Evolutionary conservation across 2,888 invertebrate species (phyloP), one percentile per base, ranked within the genome.

Genomic region (Corbicula japonica): DNA sequence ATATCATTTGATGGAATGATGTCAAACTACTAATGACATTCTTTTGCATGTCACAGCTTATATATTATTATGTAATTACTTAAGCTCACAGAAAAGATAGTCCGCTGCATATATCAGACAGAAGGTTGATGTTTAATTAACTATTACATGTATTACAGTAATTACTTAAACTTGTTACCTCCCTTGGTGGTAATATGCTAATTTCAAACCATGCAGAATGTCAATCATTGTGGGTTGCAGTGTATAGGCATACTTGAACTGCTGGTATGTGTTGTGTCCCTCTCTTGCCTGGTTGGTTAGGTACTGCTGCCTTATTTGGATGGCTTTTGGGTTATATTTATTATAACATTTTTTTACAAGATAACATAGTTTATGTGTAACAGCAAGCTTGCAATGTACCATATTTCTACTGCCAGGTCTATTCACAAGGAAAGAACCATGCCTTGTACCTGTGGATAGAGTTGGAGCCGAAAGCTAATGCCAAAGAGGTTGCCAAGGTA

Each of bases 391-490:
- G 21, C 32, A 26, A 56, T 44, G 35, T 4, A 18, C 44, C 8
- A 23, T 38, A 30, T 30, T 44, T 41, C 56, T n/a, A n/a, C n/a
- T n/a, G n/a, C n/a, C n/a, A 93, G 92, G 93, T 93, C 30, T 91
- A 79, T 69, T 91, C 92, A 10, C 88, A 83, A 62, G 90, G 89
- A 1, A 93, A 93, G 83, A 87, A 93, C 68, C 93, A 93, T 78
- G 93, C 93, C 34, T 76, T 93, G 38, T 93, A 93, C 82, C 85
- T 93, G 66, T 91, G 91, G 91, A 92, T 93, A 69, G 83, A 92
- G 66, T 83, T 93, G 32, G 86, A 86, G 34, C 91, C 92, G 2
- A 80, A 65, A 6, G 93, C 93, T 21, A 91, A 92, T 65, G 74
- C 83, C n/a, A 91, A 90, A 56, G 89, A 89, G 50, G 90, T 92